Evolutionary conservation across 30 jellyfish, hydroid and myxozoan genomes (phyloP), one percentile per base, ranked within the genome.

Genomic region (Hydractinia symbiolongicarpus): DNA sequence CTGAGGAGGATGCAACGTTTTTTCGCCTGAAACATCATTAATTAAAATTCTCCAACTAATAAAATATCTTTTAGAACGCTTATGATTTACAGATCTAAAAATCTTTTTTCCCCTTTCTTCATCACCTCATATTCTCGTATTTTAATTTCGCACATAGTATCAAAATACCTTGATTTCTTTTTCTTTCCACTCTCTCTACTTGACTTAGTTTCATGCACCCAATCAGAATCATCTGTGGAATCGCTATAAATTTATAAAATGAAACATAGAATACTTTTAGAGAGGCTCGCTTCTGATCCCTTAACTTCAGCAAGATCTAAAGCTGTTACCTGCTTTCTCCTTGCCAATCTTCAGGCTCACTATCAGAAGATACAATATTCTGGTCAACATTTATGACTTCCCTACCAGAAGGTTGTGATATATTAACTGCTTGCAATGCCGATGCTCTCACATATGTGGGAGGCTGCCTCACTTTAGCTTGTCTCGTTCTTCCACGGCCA

Each of bases 321-420:
- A 16, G 15, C n/a, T n/a, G 50, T 15, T 66, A 79, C 87, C 87
- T 79, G 87, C 87, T 79, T 52, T 79, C 87, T 8, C 87, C 87
- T 49, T 79, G 87, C 87, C 87, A 79, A 54, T 79, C 87, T 51
- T 79, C 87, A 15, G 87, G 87, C 83, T 79, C 87, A 40, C 84
- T 79, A 53, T 79, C 87, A n/a, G 71, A 49, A 10, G 52, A 10
- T 30, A 8, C 68, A 53, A 53, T 14, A 5, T 53, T 54, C 9
- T 61, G 80, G 40, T 53, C 82, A 5, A 77, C 60, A 55, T 60
- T 77, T 62, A 77, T 60, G 51, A 77, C 85, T 60, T 77, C 85
- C 8, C 85, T 50, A n/a, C 85, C 85, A 77, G 72, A 44, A 14
- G 85, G 51, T 5, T 19, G 30, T 52, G n/a, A 21, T 50, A 20